A percentile compares a stretch with the other conserved stretches of the same genome.
phyloP scores from a whole-genome alignment of 2,113 vertebrate species.

The Sorex araneus region DNA sequence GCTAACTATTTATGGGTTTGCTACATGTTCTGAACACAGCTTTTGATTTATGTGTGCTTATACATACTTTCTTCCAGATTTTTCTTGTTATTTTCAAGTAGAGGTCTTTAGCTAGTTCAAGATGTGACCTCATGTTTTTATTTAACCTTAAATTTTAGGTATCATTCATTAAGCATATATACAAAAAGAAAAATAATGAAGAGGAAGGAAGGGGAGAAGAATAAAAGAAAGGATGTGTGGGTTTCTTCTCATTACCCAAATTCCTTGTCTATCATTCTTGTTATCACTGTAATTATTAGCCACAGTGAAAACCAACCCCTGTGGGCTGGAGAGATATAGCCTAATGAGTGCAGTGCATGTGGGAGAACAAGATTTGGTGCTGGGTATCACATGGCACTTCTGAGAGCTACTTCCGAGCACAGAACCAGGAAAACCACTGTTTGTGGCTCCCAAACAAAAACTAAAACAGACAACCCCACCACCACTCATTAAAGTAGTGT shows the following conservation, averaged over 20 bases:
- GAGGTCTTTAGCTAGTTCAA: slow-evolving; percentile 1
- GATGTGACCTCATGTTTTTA: neutral
- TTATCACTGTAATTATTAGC: neutral
- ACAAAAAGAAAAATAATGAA: neutral
- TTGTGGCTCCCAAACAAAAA: no score
- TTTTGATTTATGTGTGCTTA: slow-evolving; percentile 56
- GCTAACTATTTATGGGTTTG: slow-evolving; percentile 65
- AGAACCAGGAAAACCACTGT: no score
- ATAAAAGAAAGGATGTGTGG: neutral
- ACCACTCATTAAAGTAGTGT: neutral
- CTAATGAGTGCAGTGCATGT: no score
- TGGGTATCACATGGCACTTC: no score
- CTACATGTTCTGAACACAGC: slow-evolving; percentile 46
- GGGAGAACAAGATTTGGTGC: no score
- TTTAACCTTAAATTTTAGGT: neutral
- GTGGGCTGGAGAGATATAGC: no score
- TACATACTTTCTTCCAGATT: slow-evolving; percentile 4
- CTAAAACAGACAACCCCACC: no score
- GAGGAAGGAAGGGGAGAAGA: neutral
- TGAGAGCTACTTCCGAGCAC: no score
- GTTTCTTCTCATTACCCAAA: neutral
- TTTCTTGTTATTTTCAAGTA: slow-evolving; percentile 34
- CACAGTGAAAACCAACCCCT: neutral
- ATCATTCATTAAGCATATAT: slow-evolving; percentile 17
- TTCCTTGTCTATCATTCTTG: neutral